A percentile compares a stretch with the other conserved stretches of the same genome.
These are phyloP conservation scores for Arge pagana DNA, from an alignment of 2,888 invertebrate species.

Conservation along the genomic window DNA sequence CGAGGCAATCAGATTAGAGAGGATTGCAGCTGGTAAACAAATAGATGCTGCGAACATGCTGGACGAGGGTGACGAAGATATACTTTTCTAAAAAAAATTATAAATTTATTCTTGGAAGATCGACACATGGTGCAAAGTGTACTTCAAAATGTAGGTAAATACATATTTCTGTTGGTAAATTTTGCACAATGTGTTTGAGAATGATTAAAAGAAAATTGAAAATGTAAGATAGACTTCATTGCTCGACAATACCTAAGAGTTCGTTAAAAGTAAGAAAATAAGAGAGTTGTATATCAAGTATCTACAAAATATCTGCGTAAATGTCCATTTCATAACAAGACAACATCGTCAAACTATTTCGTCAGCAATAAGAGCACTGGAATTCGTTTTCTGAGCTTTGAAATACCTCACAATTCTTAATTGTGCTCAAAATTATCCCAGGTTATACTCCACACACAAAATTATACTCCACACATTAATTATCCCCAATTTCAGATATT, in stretches of 20 bases:
- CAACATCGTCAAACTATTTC: too few relatives aligned
- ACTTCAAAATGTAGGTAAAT: not conserved
- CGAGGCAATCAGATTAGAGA: slow-evolving; percentile 41
- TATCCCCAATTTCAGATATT: too few relatives aligned
- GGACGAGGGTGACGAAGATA: slow-evolving; percentile 88
- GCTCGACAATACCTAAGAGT: slow-evolving; percentile 10
- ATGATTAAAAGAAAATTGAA: slow-evolving; percentile 8
- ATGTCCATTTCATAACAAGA: too few relatives aligned
- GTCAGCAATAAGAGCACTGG: too few relatives aligned
- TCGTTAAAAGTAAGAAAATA: not conserved
- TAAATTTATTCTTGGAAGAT: not conserved
- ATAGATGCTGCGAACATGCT: slow-evolving; percentile 70
- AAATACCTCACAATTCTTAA: too few relatives aligned
- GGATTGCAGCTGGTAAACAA: slow-evolving; percentile 44
- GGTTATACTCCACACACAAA: too few relatives aligned
- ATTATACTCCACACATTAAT: too few relatives aligned
- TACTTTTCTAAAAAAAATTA: slow-evolving; percentile 77
- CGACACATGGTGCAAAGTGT: slow-evolving; percentile 5
- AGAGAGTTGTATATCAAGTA: not conserved
- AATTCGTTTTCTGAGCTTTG: too few relatives aligned
- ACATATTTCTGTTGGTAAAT: not conserved
- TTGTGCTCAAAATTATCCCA: too few relatives aligned
- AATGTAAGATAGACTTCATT: slow-evolving; percentile 4
- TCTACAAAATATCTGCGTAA: too few relatives aligned
- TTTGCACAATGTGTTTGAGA: slow-evolving; percentile 5